These are phyloP conservation scores for Drosophila tanythrix DNA, from an alignment of 2,888 invertebrate genomes.

Conservation along the genomic window DNA sequence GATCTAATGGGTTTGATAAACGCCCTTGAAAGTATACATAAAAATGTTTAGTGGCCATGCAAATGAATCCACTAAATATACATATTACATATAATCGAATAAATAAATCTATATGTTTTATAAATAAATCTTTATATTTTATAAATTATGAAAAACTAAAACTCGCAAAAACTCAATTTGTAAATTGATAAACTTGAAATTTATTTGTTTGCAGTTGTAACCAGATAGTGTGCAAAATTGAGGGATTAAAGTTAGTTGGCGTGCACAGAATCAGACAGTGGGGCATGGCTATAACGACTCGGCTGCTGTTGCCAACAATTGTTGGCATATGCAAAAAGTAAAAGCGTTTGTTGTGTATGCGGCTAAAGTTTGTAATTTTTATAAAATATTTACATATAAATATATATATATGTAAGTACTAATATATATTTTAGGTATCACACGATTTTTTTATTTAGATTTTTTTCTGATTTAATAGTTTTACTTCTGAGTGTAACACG, in stretches of 20 bases:
- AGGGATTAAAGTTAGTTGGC: not conserved
- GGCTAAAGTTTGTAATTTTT: slow-evolving; percentile 57
- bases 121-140: not conserved
- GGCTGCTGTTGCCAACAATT: not conserved
- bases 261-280: not conserved
- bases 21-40: not conserved
- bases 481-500: slow-evolving; percentile 44
- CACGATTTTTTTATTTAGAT: slow-evolving; percentile 63
- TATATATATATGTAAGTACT: slow-evolving; percentile 16
- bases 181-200: not conserved
- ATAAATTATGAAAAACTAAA: not conserved
- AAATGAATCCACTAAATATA: not conserved
- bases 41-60: not conserved
- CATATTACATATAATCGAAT: not conserved
- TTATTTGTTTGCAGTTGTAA: not conserved
- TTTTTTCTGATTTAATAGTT: slow-evolving; percentile 41
- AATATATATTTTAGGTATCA: slow-evolving; percentile 61
- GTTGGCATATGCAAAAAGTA: not conserved
- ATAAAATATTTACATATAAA: slow-evolving; percentile 50
- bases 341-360: slow-evolving; percentile 40
- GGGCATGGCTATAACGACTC: not conserved
- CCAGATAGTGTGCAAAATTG: not conserved
- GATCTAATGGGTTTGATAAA: slow-evolving; percentile 51
- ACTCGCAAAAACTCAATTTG: not conserved
- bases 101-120: not conserved